Percentiles rank a stretch among this genome's conserved stretches.
Conservation (phyloP, 1,140 invertebrate species). For the Matsumurasca onukii region DNA sequence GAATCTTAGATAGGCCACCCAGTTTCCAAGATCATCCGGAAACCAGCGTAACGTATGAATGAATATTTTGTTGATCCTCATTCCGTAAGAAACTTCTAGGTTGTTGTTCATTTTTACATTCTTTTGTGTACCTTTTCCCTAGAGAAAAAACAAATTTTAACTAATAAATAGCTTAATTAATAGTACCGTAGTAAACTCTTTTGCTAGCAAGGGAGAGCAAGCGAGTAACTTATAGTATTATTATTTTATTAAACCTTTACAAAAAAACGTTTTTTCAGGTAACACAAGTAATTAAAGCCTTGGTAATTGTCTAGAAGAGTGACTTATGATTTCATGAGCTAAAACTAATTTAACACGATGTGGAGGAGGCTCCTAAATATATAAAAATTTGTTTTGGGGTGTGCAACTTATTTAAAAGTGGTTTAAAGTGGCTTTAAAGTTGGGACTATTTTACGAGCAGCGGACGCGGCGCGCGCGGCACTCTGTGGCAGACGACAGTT, state of each 20-base stretch:
- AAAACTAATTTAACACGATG: too few relatives aligned
- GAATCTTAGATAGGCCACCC: slow-evolving; percentile 71
- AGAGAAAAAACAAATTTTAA: slow-evolving; percentile 20
- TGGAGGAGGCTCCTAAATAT: too few relatives aligned
- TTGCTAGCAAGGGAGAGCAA: too few relatives aligned
- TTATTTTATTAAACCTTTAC: neutral
- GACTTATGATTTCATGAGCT: too few relatives aligned
- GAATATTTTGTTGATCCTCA: slow-evolving; percentile 64
- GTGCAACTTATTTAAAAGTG: too few relatives aligned
- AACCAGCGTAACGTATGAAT: slow-evolving; percentile 60
- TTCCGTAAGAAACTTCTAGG: slow-evolving; percentile 64
- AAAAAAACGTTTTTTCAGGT: neutral
- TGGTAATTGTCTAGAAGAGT: neutral
- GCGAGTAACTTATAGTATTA: neutral
- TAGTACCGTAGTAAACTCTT: too few relatives aligned
- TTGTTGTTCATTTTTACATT: slow-evolving; percentile 59
- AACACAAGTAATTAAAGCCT: neutral
- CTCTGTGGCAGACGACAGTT: too few relatives aligned
- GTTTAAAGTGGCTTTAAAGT: too few relatives aligned
- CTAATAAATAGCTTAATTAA: too few relatives aligned
- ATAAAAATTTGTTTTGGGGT: too few relatives aligned
- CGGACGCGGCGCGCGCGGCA: too few relatives aligned
- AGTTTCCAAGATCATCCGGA: slow-evolving; percentile 66
- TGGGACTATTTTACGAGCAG: too few relatives aligned
- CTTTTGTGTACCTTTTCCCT: slow-evolving; percentile 58